Base-by-base conservation (phyloP, 1,140 invertebrate genomes). In the Zaprionus gabonicus region DNA sequence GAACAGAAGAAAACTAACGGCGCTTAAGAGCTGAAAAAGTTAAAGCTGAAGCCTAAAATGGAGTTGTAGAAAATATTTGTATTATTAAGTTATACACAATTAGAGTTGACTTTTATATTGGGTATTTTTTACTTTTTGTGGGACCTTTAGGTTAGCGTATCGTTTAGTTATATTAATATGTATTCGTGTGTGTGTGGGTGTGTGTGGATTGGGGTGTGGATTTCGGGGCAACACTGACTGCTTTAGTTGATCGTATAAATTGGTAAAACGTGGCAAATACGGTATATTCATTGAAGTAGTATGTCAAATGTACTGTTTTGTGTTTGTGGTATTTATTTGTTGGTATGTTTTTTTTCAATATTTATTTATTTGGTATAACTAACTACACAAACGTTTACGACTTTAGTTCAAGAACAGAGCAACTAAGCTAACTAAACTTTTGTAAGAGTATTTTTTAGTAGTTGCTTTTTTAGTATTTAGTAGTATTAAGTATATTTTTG, bases 371-470 rank as follows among this genome's bases (percentile, higher is more conserved):
- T 64, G 46, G 10, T 62, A 34, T 58, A 27, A 57, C 69, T 71
- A 76, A 76, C 74, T 76, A 76, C 74, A 65, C 74, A 76, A 71
- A 76, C 55, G 69, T 65, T 60, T 76, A 76, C 73, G 73, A 71
- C 62, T 76, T 76, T 64, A 76, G 67, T 57, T 75, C 67, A 70
- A 75, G 72, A 71, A 76, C 74, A 72, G 63, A 72, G 62, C 57
- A 76, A 73, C 62, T 72, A 67, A 73, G 12, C 74, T 67, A 76
- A 67, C 74, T 76, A 76, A 73, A 34, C 70, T 72, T 76, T 38
- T 38, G 25, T 64, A 62, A 41, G 53, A 56, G 68, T 38, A 36
- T 71, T 71, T 13, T 70, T 31, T 34, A 25, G 58, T 62, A 63
- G 44, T 71, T 71, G 58, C 46, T 71, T 31, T 70, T 71, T 44